Percentiles rank a stretch among this genome's conserved stretches.
Conservation (phyloP, 2,113 vertebrate species). For the Cygnus buccinator region DNA sequence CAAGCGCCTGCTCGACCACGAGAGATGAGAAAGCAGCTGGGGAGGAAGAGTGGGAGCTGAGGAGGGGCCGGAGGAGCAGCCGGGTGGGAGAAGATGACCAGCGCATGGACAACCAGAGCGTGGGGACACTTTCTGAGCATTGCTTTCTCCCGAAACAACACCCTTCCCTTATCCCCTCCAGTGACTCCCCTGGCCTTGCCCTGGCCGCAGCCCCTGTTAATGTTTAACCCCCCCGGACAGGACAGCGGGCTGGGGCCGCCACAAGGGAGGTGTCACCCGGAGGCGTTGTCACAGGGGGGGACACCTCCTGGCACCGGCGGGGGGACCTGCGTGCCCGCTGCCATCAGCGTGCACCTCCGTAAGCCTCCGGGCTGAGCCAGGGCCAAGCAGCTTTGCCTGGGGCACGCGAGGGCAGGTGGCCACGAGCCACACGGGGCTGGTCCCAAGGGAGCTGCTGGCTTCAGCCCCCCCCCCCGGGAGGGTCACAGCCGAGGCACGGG, state of each 20-base stretch:
- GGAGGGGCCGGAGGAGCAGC: neutral
- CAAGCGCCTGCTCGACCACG: fast-evolving
- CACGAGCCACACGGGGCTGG: neutral
- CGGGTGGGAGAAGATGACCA: neutral
- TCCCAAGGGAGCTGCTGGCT: neutral
- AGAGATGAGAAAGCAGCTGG: neutral
- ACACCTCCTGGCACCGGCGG: fast-evolving
- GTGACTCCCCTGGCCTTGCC: neutral
- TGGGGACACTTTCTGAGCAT: neutral
- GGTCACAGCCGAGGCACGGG: neutral
- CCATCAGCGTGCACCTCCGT: fast-evolving
- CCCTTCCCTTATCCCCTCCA: neutral
- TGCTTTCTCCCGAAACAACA: neutral
- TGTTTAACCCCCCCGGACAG: neutral
- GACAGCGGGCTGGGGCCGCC: neutral
- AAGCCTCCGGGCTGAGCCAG: fast-evolving
- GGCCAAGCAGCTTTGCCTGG: neutral
- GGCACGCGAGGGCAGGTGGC: neutral
- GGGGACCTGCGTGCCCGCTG: fast-evolving
- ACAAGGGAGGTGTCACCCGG: too few species aligned
- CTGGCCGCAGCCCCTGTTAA: neutral
- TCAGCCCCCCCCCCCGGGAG: neutral
- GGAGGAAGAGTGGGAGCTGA: neutral
- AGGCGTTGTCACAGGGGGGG: fast-evolving
- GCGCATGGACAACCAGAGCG: neutral